A percentile compares a stretch with the other conserved stretches of the same genome.
These are phyloP conservation scores for Ibycter americanus DNA, from an alignment of 2,797 vertebrate genomes.

Conservation along the genomic window DNA sequence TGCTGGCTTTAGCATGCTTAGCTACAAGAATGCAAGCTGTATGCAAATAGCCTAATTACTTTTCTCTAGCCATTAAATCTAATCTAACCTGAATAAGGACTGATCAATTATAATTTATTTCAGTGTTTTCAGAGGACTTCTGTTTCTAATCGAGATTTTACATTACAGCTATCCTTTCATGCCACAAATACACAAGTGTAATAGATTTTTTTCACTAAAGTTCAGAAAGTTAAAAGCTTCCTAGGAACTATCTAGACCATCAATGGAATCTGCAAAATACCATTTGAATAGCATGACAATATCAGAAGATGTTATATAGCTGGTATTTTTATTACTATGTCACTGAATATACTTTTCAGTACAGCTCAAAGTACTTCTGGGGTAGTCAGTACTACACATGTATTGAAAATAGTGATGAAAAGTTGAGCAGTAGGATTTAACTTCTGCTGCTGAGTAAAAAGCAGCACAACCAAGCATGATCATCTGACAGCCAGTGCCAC, in stretches of 20 bases:
- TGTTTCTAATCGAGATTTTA: neutral
- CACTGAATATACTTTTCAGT: neutral
- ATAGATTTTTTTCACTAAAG: neutral
- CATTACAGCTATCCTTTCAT: neutral
- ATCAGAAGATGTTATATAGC: neutral
- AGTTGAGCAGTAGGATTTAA: neutral
- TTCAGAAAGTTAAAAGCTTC: neutral
- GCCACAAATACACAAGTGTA: neutral
- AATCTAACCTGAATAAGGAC: neutral
- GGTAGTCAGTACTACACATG: neutral
- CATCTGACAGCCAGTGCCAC: neutral
- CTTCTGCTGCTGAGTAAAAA: neutral
- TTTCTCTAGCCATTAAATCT: neutral
- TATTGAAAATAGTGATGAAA: neutral
- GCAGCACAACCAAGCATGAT: neutral
- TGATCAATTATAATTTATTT: neutral
- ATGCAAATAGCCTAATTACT: conserved; percentile 16
- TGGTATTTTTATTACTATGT: neutral
- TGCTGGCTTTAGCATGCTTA: neutral
- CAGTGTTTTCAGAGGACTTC: neutral
- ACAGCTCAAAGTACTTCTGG: neutral
- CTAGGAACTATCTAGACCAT: neutral
- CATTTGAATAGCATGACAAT: neutral
- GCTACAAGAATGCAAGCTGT: neutral
- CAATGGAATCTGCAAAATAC: neutral